Base-by-base conservation (phyloP, 2,797 vertebrate species). In the Mormyrops boulengeri region DNA sequence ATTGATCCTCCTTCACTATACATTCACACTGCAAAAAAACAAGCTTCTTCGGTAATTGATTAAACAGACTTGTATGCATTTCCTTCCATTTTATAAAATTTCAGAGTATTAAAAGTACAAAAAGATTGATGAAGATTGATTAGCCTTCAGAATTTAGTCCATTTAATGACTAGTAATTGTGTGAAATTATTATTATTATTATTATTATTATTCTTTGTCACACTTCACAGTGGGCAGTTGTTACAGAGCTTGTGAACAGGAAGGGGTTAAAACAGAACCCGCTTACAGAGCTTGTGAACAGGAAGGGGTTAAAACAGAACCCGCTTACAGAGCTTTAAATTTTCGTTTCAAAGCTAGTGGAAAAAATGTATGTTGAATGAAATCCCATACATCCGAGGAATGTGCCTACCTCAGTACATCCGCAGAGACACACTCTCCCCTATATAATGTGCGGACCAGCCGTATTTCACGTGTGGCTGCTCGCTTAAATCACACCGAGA, bases 281-380 rank as follows among this genome's bases (percentile, higher is more conserved):
- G 55, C 38, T 82, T 82, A 44, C 19, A 82, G 38, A n/a, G 38
- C 77, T 34, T 82, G 77, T 47, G 41, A 47, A 22, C 84, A 50
- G 84, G 49, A 85, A 52, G 12, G 84, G 44, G 84, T 85, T 85
- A 52, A 85, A 53, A 5, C 7, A 26, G 49, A 87, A 60, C 86
- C 55, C 41, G 55, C 30, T 87, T 66, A 44, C 34, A 30, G 50
- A 66, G 41, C 41, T 41, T 66, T 47, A 62, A 66, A 87, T 87
- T 57, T 14, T 49, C 2, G 38, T 49, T 66, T 50, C 19, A 66
- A 69, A 69, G 38, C 8, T 8, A 41, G 11, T 69, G 87, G 60
- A 88, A 88, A 66, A 66, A 52, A 22, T 17, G 57, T 52, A 17
- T 9, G 88, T 9, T 49, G 89, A 89, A 82, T 86, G 57, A 89